Evolutionary conservation across 2,113 vertebrate genomes (phyloP), one percentile per base, ranked within the genome.

Genomic region (Erinaceus europaeus): DNA sequence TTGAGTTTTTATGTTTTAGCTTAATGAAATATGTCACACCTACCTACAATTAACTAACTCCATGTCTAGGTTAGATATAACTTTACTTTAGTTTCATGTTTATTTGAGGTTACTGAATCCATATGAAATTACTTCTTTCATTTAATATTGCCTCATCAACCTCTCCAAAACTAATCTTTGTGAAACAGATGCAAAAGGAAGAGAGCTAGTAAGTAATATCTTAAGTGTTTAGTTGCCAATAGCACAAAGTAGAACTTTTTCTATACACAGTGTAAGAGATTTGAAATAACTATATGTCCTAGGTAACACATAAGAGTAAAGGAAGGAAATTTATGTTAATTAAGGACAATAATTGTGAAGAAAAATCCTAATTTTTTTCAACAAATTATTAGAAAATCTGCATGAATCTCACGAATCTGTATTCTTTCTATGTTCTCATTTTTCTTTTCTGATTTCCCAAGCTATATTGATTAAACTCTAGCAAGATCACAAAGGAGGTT

Each of bases 361-460:
- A 13, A 72, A 88, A 92, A 69, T 53, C 2, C 25, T 80, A 61
- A 68, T 62, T 69, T 34, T 77, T 52, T 84, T 90, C 32, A 52
- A 65, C 1, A 15, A 42, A 67, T 72, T 53, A 17, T 85, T 62
- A 55, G 23, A 69, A 15, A 40, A 1, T 65, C 59, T 86, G 20
- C 27, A 69, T 61, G 18, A 81, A 72, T n/a, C n/a, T n/a, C n/a
- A n/a, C n/a, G n/a, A n/a, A n/a, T n/a, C n/a, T n/a, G n/a, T n/a
- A n/a, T n/a, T n/a, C n/a, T n/a, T n/a, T n/a, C n/a, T n/a, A n/a
- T n/a, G n/a, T 91, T 52, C 18, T 93, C 62, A 57, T 46, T 65
- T 65, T 86, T 50, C 52, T 38, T 59, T 59, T 88, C 80, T 78
- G 48, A 25, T n/a, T 84, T 90, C 75, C 53, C 36, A 86, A 67